Conservation (phyloP, 2,888 invertebrate species). For the Cordilura impudica region DNA sequence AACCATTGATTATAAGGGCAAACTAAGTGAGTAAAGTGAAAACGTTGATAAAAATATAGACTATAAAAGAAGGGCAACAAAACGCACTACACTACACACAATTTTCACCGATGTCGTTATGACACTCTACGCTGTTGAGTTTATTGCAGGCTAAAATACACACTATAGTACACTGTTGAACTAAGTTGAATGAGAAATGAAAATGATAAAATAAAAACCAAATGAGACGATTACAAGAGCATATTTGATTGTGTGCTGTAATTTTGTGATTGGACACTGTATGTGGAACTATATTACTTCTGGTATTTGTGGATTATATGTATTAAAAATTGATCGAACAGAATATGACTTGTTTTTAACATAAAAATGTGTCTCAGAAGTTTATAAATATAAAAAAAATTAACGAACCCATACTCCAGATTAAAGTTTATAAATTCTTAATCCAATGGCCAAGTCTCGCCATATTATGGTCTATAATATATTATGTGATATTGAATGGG, state of each 20-base stretch:
- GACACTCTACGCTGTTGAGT: not conserved
- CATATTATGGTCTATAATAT: too few species aligned
- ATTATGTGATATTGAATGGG: too few species aligned
- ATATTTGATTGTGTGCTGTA: not conserved
- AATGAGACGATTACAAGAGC: not conserved
- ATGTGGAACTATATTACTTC: not conserved
- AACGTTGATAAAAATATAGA: conserved; percentile 32
- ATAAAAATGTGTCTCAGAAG: too few species aligned
- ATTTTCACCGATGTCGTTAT: conserved; percentile 14
- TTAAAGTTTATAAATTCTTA: too few species aligned
- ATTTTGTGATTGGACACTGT: not conserved
- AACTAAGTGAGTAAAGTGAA: conserved; percentile 31
- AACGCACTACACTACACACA: conserved; percentile 30
- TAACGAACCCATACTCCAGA: too few species aligned
- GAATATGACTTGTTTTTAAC: too few species aligned
- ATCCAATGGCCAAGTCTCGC: too few species aligned
- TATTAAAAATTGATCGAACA: not conserved
- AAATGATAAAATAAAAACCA: not conserved
- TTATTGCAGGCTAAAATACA: not conserved
- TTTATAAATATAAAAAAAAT: too few species aligned
- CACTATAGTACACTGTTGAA: not conserved
- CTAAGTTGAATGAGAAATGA: not conserved
- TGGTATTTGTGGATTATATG: not conserved
- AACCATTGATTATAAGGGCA: conserved; percentile 41
- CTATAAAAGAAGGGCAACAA: conserved; percentile 24